Conservation (phyloP, 2,888 invertebrate genomes). For the Metopia argyrocephala region DNA sequence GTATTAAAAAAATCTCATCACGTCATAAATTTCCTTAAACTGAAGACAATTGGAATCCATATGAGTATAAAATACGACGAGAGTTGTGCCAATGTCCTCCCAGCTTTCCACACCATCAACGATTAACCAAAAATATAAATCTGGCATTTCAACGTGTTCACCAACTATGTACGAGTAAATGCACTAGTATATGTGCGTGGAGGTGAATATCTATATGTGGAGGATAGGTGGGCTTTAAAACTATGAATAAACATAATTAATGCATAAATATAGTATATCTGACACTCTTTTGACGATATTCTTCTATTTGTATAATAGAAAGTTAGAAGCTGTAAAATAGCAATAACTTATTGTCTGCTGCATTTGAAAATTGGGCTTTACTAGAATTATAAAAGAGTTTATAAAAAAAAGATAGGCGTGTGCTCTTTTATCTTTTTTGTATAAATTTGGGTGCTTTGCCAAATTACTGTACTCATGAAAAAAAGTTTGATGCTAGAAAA, state of each 20-base stretch:
- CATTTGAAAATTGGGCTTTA: too few species aligned
- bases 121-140: neutral
- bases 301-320: too few species aligned
- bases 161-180: neutral
- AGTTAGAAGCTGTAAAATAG: too few species aligned
- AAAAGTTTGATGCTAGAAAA: too few species aligned
- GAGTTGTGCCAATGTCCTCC: neutral
- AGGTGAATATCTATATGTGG: neutral
- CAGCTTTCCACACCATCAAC: neutral
- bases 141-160: neutral
- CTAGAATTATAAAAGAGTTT: too few species aligned
- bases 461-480: too few species aligned
- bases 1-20: neutral
- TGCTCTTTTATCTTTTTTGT: too few species aligned
- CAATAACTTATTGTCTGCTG: too few species aligned
- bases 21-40: neutral
- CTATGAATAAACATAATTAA: conserved; percentile 35
- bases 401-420: too few species aligned
- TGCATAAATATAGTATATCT: neutral
- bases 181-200: neutral
- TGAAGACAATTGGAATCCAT: too few species aligned
- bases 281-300: neutral
- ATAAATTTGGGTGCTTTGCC: too few species aligned
- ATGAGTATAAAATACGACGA: too few species aligned
- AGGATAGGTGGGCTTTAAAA: conserved; percentile 1